A percentile compares a stretch with the other conserved stretches of the same genome.
These are phyloP conservation scores for Tanytarsus gracilentus DNA, from an alignment of 2,888 invertebrate species.

Conservation along the genomic window DNA sequence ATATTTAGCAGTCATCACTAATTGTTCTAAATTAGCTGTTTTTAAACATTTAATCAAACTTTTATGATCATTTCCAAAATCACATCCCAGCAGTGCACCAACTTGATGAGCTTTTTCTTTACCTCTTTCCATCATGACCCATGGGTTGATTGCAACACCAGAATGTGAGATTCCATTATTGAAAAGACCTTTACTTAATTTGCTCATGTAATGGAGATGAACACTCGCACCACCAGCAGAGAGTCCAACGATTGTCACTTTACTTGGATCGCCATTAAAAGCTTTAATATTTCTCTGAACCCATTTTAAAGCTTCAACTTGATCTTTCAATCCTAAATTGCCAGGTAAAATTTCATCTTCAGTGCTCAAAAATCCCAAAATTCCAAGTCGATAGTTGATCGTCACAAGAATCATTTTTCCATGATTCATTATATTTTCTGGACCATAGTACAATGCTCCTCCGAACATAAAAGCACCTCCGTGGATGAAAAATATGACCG, in stretches of 20 bases:
- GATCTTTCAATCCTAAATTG: conserved; percentile 47
- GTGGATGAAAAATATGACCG: conserved; percentile 58
- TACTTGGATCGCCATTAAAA: conserved; percentile 43
- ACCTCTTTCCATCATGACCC: conserved; percentile 49
- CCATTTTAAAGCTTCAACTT: conserved; percentile 45
- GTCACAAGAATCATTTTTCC: conserved; percentile 57
- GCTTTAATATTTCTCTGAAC: conserved; percentile 42
- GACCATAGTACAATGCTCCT: conserved; percentile 47
- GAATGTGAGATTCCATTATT: conserved; percentile 58
- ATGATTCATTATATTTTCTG: conserved; percentile 51
- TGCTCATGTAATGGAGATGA: conserved; percentile 46
- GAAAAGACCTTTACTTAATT: conserved; percentile 45
- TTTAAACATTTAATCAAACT: conserved; percentile 57
- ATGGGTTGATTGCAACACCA: conserved; percentile 56
- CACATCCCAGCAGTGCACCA: conserved; percentile 55
- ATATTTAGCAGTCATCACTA: conserved; percentile 46
- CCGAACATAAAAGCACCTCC: conserved; percentile 65
- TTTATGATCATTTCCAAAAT: conserved; percentile 44
- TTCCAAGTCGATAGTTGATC: conserved; percentile 61
- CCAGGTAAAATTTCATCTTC: conserved; percentile 44
- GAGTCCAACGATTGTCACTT: conserved; percentile 45
- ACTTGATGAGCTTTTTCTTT: conserved; percentile 53
- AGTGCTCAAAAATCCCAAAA: conserved; percentile 46
- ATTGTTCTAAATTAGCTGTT: conserved; percentile 49
- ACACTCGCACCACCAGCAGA: conserved; percentile 45